These are phyloP conservation scores for Equus przewalskii DNA, from an alignment of 2,113 vertebrate species.

Conservation along the genomic window DNA sequence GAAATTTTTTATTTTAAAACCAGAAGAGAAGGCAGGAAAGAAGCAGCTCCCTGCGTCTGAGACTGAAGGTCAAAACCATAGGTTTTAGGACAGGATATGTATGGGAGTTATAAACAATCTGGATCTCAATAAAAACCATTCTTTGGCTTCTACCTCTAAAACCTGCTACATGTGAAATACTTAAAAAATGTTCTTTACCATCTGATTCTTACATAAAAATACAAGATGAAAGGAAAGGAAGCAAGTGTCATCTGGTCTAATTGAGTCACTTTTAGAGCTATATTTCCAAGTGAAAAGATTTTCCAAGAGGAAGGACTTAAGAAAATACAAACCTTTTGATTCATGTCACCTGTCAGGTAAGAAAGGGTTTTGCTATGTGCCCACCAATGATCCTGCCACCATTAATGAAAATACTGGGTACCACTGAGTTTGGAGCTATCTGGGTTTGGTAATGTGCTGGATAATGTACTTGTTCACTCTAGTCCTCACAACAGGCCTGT, in stretches of 20 bases:
- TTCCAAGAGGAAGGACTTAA: neutral
- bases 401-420: neutral
- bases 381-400: neutral
- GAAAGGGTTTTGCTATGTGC: neutral
- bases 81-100: neutral
- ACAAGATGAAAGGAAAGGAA: neutral
- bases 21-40: neutral
- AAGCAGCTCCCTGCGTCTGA: neutral
- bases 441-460: neutral
- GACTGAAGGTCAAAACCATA: neutral
- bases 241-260: neutral
- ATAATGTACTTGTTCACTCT: neutral
- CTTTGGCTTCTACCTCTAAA: neutral
- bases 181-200: neutral
- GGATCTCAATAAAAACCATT: neutral
- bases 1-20: conserved; percentile 21
- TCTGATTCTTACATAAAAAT: neutral
- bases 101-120: neutral
- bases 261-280: neutral
- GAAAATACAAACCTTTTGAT: neutral
- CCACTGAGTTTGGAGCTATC: neutral
- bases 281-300: neutral
- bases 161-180: neutral
- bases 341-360: neutral
- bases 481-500: neutral